Evolutionary conservation across 1,140 invertebrate species (phyloP), one percentile per base, ranked within the genome.

Genomic region (Chironomus striatipennis): DNA sequence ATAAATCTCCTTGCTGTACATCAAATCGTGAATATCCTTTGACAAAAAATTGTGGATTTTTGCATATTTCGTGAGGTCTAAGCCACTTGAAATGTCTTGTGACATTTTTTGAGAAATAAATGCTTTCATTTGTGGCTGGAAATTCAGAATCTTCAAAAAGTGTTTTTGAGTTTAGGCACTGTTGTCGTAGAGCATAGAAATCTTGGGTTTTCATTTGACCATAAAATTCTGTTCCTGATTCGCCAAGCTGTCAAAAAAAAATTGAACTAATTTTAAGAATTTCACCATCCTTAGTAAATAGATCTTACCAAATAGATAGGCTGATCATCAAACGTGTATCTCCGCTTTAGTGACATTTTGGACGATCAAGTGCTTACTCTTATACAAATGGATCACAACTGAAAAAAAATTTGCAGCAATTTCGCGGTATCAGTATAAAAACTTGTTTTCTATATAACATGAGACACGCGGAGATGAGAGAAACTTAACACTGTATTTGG

Each of bases 11-110:
- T 84, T 99, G 97, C 77, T 96, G 93, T 0, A 99, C 94, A 85
- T 99, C 97, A 85, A 99, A 99, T 77, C 97, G 86, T 15, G 94
- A 94, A 80, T 92, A 96, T 1, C 96, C 98, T 79, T 96, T 95
- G 0, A 97, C 91, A 80, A 98, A 97, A 21, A 98, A 88, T 78
- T 94, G 88, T 0, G 97, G 95, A 79, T 96, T 87, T 43, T 90
- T 88, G 67, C 86, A 85, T 74, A 99, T 95, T 88, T 99, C 96
- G 95, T 9, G 86, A 47, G 94, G 94, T 73, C 94, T 83, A 75
- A 88, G 86, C 94, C 94, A 97, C 84, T 93, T 89, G 76, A 95
- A 90, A 42, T 88, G 86, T 78, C 90, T 86, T 76, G 92, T 34
- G 1, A 5, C 89, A 17, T 91, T 88, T 24, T 88, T 87, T 73